Evolutionary conservation across 2,113 vertebrate species (phyloP).

Genomic region (Tenebrosternarchus preto): DNA sequence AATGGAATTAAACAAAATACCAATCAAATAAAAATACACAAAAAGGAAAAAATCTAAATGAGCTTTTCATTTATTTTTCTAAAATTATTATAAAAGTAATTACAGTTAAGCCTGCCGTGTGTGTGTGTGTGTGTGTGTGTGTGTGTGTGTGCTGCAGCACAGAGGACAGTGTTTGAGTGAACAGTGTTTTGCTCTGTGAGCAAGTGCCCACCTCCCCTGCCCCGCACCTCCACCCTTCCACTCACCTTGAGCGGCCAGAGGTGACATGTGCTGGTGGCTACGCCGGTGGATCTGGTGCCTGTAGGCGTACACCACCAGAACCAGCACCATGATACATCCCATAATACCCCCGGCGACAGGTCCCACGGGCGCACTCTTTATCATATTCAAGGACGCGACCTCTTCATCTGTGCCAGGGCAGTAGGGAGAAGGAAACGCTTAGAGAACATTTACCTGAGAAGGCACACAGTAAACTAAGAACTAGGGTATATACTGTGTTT

Average conservation of each 20-base stretch:
- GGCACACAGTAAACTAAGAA: too few relatives aligned
- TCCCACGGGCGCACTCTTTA: slow-evolving; percentile 94
- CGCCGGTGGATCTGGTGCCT: slow-evolving; percentile 96
- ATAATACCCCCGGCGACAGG: slow-evolving; percentile 96
- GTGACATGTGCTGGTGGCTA: slow-evolving; percentile 98
- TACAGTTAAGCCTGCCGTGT: too few relatives aligned
- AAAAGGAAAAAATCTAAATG: too few relatives aligned
- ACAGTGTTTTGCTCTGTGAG: neutral
- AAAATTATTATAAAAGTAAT: too few relatives aligned
- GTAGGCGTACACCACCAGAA: slow-evolving; percentile 94
- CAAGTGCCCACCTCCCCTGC: too few relatives aligned
- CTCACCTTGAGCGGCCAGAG: slow-evolving; percentile 94
- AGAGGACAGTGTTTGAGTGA: neutral
- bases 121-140: too few relatives aligned
- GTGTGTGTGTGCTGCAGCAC: too few relatives aligned
- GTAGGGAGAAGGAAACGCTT: neutral
- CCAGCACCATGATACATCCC: slow-evolving; percentile 98
- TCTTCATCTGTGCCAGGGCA: slow-evolving; percentile 82
- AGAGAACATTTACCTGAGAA: too few relatives aligned
- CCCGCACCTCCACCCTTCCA: neutral
- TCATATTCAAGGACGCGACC: slow-evolving; percentile 92
- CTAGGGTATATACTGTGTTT: too few relatives aligned
- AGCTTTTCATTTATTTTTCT: neutral
- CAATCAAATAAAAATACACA: too few relatives aligned
- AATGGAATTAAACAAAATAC: too few relatives aligned